A percentile compares a stretch with the other conserved stretches of the same genome.
These are phyloP conservation scores for Phortica okadai DNA, from an alignment of 2,888 invertebrate species.

Conservation along the genomic window DNA sequence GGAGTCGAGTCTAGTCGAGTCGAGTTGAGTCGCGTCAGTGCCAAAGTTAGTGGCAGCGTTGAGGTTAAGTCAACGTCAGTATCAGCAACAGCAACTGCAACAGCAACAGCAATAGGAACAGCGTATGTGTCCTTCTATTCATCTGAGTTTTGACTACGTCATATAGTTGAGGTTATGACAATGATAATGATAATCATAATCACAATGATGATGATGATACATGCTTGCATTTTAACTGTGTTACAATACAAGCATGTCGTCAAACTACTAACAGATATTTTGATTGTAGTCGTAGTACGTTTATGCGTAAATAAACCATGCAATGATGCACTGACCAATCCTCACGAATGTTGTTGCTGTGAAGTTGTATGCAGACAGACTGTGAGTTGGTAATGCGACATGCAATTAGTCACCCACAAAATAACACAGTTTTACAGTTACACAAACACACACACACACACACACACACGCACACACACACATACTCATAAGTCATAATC, in stretches of 20 bases:
- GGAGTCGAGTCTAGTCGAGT: conserved; percentile 3
- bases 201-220: conserved; percentile 13
- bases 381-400: conserved; percentile 42
- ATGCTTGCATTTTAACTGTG: background rate
- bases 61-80: background rate
- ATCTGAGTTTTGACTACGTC: conserved; percentile 17
- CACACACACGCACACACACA: background rate
- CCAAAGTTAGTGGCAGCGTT: background rate
- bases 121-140: background rate
- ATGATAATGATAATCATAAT: background rate
- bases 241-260: too few species aligned
- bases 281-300: background rate
- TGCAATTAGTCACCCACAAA: conserved; percentile 67
- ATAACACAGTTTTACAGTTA: conserved; percentile 63
- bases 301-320: conserved; percentile 9
- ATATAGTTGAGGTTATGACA: conserved; percentile 22
- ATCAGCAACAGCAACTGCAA: background rate
- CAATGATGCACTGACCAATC: background rate
- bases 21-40: background rate
- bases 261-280: background rate
- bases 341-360: conserved; percentile 39
- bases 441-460: conserved; percentile 48
- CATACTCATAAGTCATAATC: conserved; percentile 9
- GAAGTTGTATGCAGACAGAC: conserved; percentile 8
- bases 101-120: too few species aligned